Percentiles rank a stretch among this genome's conserved stretches.
These are phyloP conservation scores for Aspiorhynchus laticeps DNA, from an alignment of 2,113 vertebrate genomes.

Conservation along the genomic window DNA sequence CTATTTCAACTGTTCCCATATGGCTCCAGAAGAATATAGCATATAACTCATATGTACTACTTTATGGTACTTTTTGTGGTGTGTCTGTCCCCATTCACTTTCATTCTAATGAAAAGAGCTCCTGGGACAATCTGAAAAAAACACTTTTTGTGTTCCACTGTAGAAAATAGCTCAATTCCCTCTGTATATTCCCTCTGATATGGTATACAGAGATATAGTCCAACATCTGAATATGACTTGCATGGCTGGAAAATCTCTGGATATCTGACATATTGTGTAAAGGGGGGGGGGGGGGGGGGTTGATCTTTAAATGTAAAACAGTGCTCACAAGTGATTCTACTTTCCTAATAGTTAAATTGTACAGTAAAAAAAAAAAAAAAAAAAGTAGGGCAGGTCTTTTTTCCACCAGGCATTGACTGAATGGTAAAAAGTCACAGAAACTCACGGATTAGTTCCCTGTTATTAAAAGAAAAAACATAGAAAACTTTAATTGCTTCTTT, in stretches of 20 bases:
- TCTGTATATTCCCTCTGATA: not conserved
- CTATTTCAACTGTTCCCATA: not conserved
- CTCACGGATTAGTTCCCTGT: too few relatives aligned
- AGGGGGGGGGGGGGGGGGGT: too few relatives aligned
- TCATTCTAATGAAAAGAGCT: not conserved
- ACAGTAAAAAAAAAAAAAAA: not conserved
- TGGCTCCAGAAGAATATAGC: not conserved
- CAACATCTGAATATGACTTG: not conserved
- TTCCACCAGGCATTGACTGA: not conserved
- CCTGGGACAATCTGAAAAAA: not conserved
- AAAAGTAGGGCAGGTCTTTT: not conserved
- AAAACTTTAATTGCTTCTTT: too few relatives aligned
- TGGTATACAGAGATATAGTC: not conserved
- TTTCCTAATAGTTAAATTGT: not conserved
- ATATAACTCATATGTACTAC: not conserved
- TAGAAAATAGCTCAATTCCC: slow-evolving; percentile 9
- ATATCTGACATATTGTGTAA: not conserved
- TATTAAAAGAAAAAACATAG: too few relatives aligned
- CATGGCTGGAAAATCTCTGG: not conserved
- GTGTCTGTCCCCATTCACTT: slow-evolving; percentile 3
- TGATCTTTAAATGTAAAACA: not conserved
- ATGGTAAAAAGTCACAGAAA: not conserved
- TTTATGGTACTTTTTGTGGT: not conserved
- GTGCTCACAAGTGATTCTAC: not conserved
- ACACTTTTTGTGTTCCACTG: not conserved